These are phyloP conservation scores for Hippocampus barbouri DNA, from an alignment of 2,113 vertebrate genomes.

Conservation along the genomic window DNA sequence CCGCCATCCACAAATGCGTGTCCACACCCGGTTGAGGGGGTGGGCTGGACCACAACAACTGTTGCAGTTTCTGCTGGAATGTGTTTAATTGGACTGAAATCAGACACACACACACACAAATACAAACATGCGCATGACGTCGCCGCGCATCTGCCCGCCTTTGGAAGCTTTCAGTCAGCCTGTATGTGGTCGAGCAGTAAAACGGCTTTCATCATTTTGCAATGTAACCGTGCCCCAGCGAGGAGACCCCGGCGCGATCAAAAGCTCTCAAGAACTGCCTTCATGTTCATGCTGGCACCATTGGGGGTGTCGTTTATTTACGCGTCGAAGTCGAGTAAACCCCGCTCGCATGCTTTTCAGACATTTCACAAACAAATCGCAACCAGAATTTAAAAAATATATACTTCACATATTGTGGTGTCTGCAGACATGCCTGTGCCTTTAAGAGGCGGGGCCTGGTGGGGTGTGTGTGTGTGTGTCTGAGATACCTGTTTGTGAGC, in stretches of 20 bases:
- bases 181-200: slow-evolving; percentile 59
- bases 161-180: slow-evolving; percentile 42
- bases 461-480: too few species aligned
- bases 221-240: slow-evolving; percentile 47
- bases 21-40: slow-evolving; percentile 24
- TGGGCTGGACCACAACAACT: slow-evolving; percentile 49
- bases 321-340: background rate
- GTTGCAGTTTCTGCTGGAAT: slow-evolving; percentile 56
- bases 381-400: too few species aligned
- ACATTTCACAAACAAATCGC: too few species aligned
- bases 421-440: background rate
- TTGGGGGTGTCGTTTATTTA: background rate
- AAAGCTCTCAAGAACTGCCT: slow-evolving; percentile 42
- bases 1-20: slow-evolving; percentile 27
- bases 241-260: slow-evolving; percentile 59
- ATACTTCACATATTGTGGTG: too few species aligned
- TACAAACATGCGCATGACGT: slow-evolving; percentile 31
- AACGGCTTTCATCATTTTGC: slow-evolving; percentile 67
- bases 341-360: too few species aligned
- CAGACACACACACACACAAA: slow-evolving; percentile 32
- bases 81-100: slow-evolving; percentile 56
- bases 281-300: slow-evolving; percentile 5
- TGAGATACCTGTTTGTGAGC: too few species aligned
- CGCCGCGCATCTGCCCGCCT: slow-evolving; percentile 35
- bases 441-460: background rate